Percentiles rank a stretch among this genome's conserved stretches.
These are phyloP conservation scores for Agrotis segetum DNA, from an alignment of 2,888 invertebrate species.

Conservation along the genomic window DNA sequence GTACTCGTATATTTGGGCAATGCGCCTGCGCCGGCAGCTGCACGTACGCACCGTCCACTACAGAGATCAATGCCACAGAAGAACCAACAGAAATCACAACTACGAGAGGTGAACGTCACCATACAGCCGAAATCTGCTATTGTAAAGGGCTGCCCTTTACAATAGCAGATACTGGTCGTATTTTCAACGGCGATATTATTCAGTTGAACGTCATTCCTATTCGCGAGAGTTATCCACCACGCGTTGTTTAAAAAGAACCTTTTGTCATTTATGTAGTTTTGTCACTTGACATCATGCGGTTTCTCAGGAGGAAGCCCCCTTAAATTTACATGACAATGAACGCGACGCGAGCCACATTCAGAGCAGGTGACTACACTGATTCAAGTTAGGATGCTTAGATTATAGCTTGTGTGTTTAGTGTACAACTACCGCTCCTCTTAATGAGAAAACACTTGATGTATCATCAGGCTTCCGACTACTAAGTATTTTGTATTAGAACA, in stretches of 20 bases:
- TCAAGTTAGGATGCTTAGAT: constrained; percentile 17
- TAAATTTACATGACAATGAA: constrained; percentile 36
- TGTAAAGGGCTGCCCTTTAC: background rate
- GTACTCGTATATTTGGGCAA: constrained; percentile 25
- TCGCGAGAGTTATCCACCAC: background rate
- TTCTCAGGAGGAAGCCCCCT: constrained; percentile 45
- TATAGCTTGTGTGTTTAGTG: background rate
- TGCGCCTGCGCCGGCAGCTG: constrained; percentile 41
- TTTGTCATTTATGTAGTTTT: constrained; percentile 10
- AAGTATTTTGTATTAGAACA: background rate
- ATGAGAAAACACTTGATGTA: background rate
- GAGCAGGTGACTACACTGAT: constrained; percentile 14
- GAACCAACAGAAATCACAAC: background rate
- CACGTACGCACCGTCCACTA: constrained; percentile 57
- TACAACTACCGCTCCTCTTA: background rate
- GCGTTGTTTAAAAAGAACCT: constrained; percentile 3
- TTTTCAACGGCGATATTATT: background rate
- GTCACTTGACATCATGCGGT: constrained; percentile 39
- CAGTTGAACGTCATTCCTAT: background rate
- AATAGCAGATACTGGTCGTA: too few relatives aligned
- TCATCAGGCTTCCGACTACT: constrained; percentile 1
- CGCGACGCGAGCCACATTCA: constrained; percentile 2
- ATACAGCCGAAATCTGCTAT: background rate
- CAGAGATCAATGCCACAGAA: constrained; percentile 24
- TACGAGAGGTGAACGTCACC: background rate